Conservation (phyloP, 2,888 invertebrate species). For the Trichopoda pennipes region DNA sequence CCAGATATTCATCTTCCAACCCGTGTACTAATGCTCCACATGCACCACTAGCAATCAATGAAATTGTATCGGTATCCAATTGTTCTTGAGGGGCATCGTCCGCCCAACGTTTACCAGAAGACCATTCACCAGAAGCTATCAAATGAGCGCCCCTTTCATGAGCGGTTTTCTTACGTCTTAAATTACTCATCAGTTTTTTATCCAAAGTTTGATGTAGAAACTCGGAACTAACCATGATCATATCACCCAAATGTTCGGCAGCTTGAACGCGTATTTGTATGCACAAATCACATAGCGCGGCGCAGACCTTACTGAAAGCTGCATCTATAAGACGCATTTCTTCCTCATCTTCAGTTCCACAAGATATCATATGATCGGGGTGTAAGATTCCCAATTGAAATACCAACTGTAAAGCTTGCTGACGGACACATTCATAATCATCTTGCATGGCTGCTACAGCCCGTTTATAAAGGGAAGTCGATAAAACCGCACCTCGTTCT, state of each 20-base stretch:
- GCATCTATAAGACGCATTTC: constrained; percentile 95
- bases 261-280: constrained; percentile 93
- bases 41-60: constrained; percentile 94
- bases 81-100: constrained; percentile 90
- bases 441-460: constrained; percentile 90
- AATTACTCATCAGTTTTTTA: constrained; percentile 97
- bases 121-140: constrained; percentile 93
- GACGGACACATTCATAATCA: constrained; percentile 95
- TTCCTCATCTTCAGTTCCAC: constrained; percentile 86
- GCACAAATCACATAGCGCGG: constrained; percentile 94
- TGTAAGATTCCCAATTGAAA: constrained; percentile 93
- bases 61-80: constrained; percentile 87
- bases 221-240: constrained; percentile 92
- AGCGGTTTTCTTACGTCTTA: constrained; percentile 91
- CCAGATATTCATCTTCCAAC: constrained; percentile 97
- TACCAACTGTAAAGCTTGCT: constrained; percentile 91
- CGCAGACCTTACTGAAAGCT: constrained; percentile 97
- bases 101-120: constrained; percentile 93
- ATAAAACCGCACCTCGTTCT: constrained; percentile 90
- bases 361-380: constrained; percentile 88
- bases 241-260: constrained; percentile 91
- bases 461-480: constrained; percentile 84
- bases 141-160: constrained; percentile 93
- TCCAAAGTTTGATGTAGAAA: constrained; percentile 98
- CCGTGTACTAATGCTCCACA: constrained; percentile 99